Evolutionary conservation across 1,140 invertebrate species (phyloP), one percentile per base, ranked within the genome.

Genomic region (Tribolium castaneum): DNA sequence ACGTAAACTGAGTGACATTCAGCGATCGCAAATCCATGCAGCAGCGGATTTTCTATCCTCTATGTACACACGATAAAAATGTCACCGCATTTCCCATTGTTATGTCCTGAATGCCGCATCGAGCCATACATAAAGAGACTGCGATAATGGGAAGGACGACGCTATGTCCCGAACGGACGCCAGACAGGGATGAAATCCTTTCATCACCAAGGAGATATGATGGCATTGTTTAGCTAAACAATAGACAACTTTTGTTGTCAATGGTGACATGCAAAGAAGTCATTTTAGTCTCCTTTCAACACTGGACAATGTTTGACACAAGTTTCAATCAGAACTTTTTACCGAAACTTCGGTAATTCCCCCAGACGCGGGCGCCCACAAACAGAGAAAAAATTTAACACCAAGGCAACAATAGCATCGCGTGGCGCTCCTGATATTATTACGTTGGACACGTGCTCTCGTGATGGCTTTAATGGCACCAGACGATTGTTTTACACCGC

Each of bases 261-360:
- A 84, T 84, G 82, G 82, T 84, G 83, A 84, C 83, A 84, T 84
- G 83, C 83, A 84, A 84, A 84, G 83, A 84, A 84, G 83, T 84
- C 83, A 84, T 84, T 84, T 82, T 83, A 79, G 82, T 75, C 78
- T 80, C 78, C 79, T 80, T 79, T 78, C 78, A 79, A 51, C 70
- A 75, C 66, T 76, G 75, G 81, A 81, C 80, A 81, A 79, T 81
- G 80, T 81, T 81, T 79, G 80, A 81, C 80, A 77, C 80, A 79
- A 81, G 77, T 81, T 81, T 81, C 80, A 81, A 81, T 81, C 80
- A 71, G 77, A 76, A 78, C 34, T 81, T 81, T 80, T 81, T 77
- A 49, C 16, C 70, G 34, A 54, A 13, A 10, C 54, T 59, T 22
- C 54, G 16, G 54, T 59, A 59, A 59, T 25, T 59, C 54, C 54